These are phyloP conservation scores for Mallotus villosus DNA, from an alignment of 2,797 vertebrate genomes.

Conservation along the genomic window DNA sequence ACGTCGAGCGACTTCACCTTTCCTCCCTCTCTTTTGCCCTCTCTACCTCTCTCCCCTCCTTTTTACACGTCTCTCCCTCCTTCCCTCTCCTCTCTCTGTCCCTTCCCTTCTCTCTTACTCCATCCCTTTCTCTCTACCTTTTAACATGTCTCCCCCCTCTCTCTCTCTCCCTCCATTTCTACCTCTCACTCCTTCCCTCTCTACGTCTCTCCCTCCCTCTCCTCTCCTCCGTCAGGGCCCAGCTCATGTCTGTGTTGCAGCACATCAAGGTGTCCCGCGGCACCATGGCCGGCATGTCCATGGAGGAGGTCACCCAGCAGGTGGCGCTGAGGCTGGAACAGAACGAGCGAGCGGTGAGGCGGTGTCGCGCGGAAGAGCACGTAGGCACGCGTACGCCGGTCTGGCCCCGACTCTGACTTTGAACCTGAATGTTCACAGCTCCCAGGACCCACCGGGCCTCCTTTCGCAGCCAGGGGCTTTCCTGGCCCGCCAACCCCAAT, in stretches of 20 bases:
- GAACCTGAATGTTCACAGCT: slow-evolving; percentile 57
- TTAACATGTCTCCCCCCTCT: too few relatives aligned
- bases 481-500: slow-evolving; percentile 23
- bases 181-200: too few relatives aligned
- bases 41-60: too few relatives aligned
- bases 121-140: too few relatives aligned
- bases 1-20: too few relatives aligned
- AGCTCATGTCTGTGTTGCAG: slow-evolving; percentile 86
- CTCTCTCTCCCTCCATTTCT: too few relatives aligned
- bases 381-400: neutral
- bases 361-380: neutral
- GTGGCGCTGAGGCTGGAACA: slow-evolving; percentile 76
- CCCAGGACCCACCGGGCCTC: slow-evolving; percentile 73
- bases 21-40: neutral
- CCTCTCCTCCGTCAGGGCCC: slow-evolving; percentile 58
- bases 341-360: slow-evolving; percentile 44
- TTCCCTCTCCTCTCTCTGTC: too few relatives aligned
- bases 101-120: too few relatives aligned
- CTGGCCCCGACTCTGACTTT: neutral
- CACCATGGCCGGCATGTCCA: slow-evolving; percentile 88
- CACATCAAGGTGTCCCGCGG: slow-evolving; percentile 89
- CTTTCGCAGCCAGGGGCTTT: slow-evolving; percentile 25
- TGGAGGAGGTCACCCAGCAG: slow-evolving; percentile 84
- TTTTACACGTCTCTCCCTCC: too few relatives aligned
- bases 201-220: slow-evolving; percentile 7